Evolutionary conservation across 2,888 invertebrate species (phyloP).

Genomic region (Diarsia brunnea): DNA sequence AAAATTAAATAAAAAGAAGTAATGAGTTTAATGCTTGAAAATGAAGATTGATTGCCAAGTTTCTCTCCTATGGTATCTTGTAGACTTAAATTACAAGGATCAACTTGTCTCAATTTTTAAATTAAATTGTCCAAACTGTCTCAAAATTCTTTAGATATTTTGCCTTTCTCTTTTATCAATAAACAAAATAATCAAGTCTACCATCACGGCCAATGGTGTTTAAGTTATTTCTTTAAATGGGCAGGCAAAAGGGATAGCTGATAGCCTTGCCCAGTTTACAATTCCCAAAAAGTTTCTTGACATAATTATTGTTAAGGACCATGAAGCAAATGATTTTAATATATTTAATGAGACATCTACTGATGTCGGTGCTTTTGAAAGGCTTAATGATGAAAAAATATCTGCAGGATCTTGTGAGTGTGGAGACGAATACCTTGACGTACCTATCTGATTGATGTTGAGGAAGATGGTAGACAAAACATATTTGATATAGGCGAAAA

Average conservation of each 20-base stretch:
- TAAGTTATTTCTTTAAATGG: slow-evolving; percentile 59
- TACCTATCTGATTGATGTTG: slow-evolving; percentile 11
- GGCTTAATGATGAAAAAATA: neutral
- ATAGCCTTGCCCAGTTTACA: slow-evolving; percentile 63
- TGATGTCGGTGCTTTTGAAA: neutral
- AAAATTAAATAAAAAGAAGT: neutral
- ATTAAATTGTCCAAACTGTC: slow-evolving; percentile 22
- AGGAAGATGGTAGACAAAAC: neutral
- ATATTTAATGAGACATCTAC: slow-evolving; percentile 20
- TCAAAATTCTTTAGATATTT: slow-evolving; percentile 54
- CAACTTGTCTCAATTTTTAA: neutral
- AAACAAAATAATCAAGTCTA: slow-evolving; percentile 58
- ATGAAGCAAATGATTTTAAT: slow-evolving; percentile 29
- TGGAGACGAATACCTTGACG: neutral
- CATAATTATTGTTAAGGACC: slow-evolving; percentile 51
- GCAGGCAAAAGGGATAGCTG: slow-evolving; percentile 63
- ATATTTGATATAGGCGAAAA: neutral
- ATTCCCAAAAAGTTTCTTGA: slow-evolving; percentile 63
- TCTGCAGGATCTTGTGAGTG: neutral
- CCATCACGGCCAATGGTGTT: slow-evolving; percentile 63
- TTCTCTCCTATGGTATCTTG: neutral
- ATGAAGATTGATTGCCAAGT: neutral
- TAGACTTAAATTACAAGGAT: neutral
- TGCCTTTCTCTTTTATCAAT: slow-evolving; percentile 63
- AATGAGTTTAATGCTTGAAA: neutral